Percentiles rank a stretch among this genome's conserved stretches.
Evolutionary conservation across 2,888 invertebrate genomes (phyloP).

Genomic region (Balanococcus diminutus): DNA sequence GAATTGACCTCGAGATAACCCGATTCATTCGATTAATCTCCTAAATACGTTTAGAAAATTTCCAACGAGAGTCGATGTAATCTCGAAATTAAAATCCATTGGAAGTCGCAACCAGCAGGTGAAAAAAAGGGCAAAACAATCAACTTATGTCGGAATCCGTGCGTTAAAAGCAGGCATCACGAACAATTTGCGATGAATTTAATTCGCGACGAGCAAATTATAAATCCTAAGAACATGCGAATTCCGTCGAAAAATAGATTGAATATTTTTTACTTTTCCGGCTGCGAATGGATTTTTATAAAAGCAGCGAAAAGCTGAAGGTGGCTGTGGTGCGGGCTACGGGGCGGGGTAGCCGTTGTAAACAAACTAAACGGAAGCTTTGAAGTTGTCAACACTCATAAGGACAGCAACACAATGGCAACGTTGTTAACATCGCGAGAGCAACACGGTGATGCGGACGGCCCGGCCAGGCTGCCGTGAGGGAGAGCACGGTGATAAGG

Average conservation of each 20-base stretch:
- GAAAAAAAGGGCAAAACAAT: too few species aligned
- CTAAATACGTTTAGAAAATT: not conserved
- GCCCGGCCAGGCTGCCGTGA: too few species aligned
- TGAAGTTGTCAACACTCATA: not conserved
- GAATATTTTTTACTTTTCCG: not conserved
- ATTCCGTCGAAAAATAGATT: conserved; percentile 11
- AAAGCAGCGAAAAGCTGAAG: not conserved
- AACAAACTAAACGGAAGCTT: not conserved
- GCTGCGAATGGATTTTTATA: not conserved
- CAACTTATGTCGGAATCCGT: too few species aligned
- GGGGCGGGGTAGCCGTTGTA: not conserved
- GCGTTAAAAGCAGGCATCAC: not conserved
- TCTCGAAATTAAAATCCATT: not conserved
- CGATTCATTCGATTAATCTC: not conserved
- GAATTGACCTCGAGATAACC: not conserved
- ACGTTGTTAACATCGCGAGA: not conserved
- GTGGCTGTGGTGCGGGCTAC: not conserved
- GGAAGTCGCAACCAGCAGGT: not conserved
- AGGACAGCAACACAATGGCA: not conserved
- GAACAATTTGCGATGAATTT: not conserved
- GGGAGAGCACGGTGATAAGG: not conserved
- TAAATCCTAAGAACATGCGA: not conserved
- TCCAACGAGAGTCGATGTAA: not conserved
- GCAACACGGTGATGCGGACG: too few species aligned
- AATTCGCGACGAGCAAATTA: not conserved